These are phyloP conservation scores for Melitaea cinxia DNA, from an alignment of 1,140 invertebrate species.

Conservation along the genomic window DNA sequence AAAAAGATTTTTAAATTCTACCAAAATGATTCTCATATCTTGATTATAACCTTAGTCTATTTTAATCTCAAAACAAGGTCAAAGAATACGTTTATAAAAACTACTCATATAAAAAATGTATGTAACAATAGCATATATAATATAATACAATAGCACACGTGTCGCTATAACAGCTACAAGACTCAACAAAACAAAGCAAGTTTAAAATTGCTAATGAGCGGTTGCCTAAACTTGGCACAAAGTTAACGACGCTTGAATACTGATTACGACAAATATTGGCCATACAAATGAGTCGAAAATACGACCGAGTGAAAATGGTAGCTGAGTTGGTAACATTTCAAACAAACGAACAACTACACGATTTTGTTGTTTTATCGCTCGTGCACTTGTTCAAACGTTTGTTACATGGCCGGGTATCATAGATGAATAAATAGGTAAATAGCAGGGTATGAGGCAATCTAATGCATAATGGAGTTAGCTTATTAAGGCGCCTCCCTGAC, in stretches of 20 bases:
- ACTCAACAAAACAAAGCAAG: slow-evolving; percentile 56
- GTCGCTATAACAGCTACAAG: slow-evolving; percentile 36
- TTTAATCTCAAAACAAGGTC: slow-evolving; percentile 45
- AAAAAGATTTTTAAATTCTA: neutral
- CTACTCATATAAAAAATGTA: slow-evolving; percentile 34
- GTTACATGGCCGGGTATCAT: slow-evolving; percentile 31
- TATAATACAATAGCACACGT: slow-evolving; percentile 53
- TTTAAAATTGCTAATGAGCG: slow-evolving; percentile 72
- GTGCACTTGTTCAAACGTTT: slow-evolving; percentile 26
- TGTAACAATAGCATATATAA: slow-evolving; percentile 21
- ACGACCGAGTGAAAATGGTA: slow-evolving; percentile 38
- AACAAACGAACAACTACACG: neutral
- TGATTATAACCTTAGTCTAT: slow-evolving; percentile 9
- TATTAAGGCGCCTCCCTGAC: no score
- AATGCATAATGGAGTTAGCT: slow-evolving; percentile 47
- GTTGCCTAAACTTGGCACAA: slow-evolving; percentile 62
- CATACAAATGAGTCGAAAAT: slow-evolving; percentile 36
- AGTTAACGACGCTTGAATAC: slow-evolving; percentile 55
- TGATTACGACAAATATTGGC: slow-evolving; percentile 55
- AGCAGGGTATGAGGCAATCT: slow-evolving; percentile 46
- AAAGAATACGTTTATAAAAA: slow-evolving; percentile 34
- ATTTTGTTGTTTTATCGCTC: slow-evolving; percentile 14
- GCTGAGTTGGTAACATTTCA: slow-evolving; percentile 2
- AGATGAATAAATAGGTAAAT: slow-evolving; percentile 35
- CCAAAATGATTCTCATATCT: neutral